A percentile compares a stretch with the other conserved stretches of the same genome.
These are phyloP conservation scores for Thereva nobilitata DNA, from an alignment of 2,888 invertebrate genomes.

Conservation along the genomic window DNA sequence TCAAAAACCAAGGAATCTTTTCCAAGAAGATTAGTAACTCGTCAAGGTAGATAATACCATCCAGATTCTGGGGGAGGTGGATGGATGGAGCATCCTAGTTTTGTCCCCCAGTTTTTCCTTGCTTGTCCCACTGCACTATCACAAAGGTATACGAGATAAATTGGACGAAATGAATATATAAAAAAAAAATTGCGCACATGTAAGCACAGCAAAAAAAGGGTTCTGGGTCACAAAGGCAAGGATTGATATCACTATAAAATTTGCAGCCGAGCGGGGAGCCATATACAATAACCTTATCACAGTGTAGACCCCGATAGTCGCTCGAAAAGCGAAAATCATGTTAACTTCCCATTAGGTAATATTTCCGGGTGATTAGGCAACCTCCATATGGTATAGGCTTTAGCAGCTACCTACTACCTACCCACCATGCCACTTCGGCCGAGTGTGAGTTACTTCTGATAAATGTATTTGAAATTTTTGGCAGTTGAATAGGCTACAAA, in stretches of 20 bases:
- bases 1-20: background rate
- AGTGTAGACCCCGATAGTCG: conserved; percentile 22
- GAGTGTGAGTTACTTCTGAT: background rate
- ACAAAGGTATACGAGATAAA: too few relatives aligned
- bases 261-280: conserved; percentile 6
- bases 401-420: background rate
- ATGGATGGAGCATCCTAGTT: background rate
- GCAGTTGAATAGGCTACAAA: conserved; percentile 22
- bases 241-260: conserved; percentile 31
- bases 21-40: conserved; percentile 20
- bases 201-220: conserved; percentile 25
- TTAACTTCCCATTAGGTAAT: conserved; percentile 52
- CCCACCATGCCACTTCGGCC: background rate
- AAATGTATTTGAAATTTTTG: conserved; percentile 33
- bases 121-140: too few relatives aligned
- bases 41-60: too few relatives aligned
- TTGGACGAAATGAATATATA: too few relatives aligned
- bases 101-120: conserved; percentile 2
- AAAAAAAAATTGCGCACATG: conserved; percentile 18
- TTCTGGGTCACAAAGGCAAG: conserved; percentile 31
- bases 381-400: conserved; percentile 41
- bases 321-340: conserved; percentile 49
- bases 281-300: conserved; percentile 27
- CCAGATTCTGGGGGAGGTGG: too few relatives aligned
- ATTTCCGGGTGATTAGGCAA: conserved; percentile 50